Conservation (phyloP, 2,888 invertebrate species). For the Furcula furcula region DNA sequence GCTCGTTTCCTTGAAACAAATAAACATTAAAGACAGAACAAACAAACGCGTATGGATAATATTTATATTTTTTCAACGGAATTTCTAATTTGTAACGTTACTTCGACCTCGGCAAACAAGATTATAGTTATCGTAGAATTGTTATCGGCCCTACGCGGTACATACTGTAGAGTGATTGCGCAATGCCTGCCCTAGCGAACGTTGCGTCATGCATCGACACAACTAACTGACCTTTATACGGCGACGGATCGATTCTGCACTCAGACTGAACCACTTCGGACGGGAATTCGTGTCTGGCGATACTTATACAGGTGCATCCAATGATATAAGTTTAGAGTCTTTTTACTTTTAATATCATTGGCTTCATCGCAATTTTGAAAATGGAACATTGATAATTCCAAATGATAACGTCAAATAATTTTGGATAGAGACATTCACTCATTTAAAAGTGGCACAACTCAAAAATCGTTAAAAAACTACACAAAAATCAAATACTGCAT, state of each 20-base stretch:
- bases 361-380: too few species aligned
- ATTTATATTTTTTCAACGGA: too few species aligned
- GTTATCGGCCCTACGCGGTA: slow-evolving; percentile 16
- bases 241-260: slow-evolving; percentile 62
- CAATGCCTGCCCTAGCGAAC: slow-evolving; percentile 55
- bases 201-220: slow-evolving; percentile 68
- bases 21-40: too few species aligned
- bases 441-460: too few species aligned
- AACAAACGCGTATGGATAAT: too few species aligned
- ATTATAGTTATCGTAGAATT: slow-evolving; percentile 1
- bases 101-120: not conserved
- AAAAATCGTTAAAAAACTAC: too few species aligned
- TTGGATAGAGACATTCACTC: too few species aligned
- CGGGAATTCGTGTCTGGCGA: not conserved
- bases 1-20: too few species aligned
- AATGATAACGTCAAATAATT: too few species aligned
- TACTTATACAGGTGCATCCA: not conserved
- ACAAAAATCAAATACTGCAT: slow-evolving; percentile 13
- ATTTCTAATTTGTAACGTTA: not conserved
- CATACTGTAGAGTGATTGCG: slow-evolving; percentile 60
- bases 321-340: too few species aligned
- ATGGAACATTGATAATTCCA: too few species aligned
- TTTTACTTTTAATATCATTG: too few species aligned
- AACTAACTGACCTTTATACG: slow-evolving; percentile 66
- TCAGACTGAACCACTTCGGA: slow-evolving; percentile 12